Percentiles rank a stretch among this genome's conserved stretches.
Conservation (phyloP, 1,140 invertebrate genomes). For the Eumeta japonica region DNA sequence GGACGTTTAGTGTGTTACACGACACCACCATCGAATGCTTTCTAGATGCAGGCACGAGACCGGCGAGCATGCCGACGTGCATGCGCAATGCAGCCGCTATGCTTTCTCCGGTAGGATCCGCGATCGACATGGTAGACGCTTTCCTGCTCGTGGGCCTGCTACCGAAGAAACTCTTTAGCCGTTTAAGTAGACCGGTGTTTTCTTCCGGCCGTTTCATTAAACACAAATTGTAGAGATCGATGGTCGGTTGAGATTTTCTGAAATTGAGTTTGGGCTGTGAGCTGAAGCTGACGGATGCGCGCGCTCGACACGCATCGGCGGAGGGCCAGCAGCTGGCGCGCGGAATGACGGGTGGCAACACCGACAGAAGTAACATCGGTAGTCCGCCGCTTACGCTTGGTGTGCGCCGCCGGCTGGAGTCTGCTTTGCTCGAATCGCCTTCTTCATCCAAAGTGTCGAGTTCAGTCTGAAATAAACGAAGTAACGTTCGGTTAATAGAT, state of each 20-base stretch:
- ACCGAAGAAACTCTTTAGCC: constrained; percentile 60
- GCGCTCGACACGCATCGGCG: constrained; percentile 58
- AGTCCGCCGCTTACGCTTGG: constrained; percentile 68
- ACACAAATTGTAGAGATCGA: constrained; percentile 60
- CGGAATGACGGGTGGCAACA: constrained; percentile 71
- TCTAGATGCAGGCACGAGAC: constrained; percentile 65
- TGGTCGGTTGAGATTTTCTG: constrained; percentile 53
- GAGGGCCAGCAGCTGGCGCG: constrained; percentile 76
- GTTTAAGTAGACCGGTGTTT: constrained; percentile 56
- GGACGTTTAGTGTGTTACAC: constrained; percentile 61
- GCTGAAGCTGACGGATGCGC: constrained; percentile 62
- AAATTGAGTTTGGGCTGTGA: constrained; percentile 68
- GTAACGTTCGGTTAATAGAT: constrained; percentile 1
- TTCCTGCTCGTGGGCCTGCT: constrained; percentile 63
- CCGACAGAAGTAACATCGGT: constrained; percentile 68
- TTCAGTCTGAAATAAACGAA: constrained; percentile 46
- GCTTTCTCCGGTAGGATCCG: constrained; percentile 59
- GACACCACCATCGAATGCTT: constrained; percentile 57
- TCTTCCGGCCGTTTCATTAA: constrained; percentile 57
- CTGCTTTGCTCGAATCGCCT: constrained; percentile 18
- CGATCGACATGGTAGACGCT: constrained; percentile 64
- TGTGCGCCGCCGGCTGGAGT: constrained; percentile 49
- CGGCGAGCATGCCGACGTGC: constrained; percentile 71
- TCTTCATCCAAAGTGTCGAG: constrained; percentile 50
- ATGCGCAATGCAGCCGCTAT: constrained; percentile 68